Conservation (phyloP, 2,113 vertebrate species). For the Penelope pileata region DNA sequence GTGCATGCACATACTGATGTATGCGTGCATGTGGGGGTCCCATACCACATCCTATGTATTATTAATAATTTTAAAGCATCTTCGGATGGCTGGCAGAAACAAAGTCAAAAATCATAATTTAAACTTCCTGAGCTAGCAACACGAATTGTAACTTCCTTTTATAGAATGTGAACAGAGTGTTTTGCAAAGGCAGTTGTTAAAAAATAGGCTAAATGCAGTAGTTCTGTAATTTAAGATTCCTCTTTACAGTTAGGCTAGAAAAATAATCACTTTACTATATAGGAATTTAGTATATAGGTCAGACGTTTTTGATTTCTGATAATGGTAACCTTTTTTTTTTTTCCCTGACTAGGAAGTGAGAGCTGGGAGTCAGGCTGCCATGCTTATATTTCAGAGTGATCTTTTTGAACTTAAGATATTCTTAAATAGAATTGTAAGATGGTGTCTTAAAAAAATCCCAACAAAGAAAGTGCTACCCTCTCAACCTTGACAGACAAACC, state of each 20-base stretch:
- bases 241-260: not conserved
- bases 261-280: not conserved
- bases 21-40: rapidly evolving
- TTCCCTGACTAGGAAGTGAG: not conserved
- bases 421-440: not conserved
- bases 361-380: not conserved
- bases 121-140: not conserved
- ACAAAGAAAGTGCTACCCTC: not conserved
- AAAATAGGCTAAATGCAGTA: not conserved
- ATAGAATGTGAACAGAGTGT: not conserved
- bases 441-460: not conserved
- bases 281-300: not conserved
- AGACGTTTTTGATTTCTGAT: not conserved
- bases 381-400: not conserved
- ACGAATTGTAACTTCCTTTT: not conserved
- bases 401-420: not conserved
- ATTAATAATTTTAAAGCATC: not conserved
- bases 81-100: not conserved
- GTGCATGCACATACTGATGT: not conserved
- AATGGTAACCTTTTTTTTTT: not conserved
- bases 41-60: not conserved
- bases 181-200: not conserved
- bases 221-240: not conserved
- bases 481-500: not conserved
- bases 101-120: not conserved